These are phyloP conservation scores for Scomber scombrus DNA, from an alignment of 2,113 vertebrate genomes.

Conservation along the genomic window DNA sequence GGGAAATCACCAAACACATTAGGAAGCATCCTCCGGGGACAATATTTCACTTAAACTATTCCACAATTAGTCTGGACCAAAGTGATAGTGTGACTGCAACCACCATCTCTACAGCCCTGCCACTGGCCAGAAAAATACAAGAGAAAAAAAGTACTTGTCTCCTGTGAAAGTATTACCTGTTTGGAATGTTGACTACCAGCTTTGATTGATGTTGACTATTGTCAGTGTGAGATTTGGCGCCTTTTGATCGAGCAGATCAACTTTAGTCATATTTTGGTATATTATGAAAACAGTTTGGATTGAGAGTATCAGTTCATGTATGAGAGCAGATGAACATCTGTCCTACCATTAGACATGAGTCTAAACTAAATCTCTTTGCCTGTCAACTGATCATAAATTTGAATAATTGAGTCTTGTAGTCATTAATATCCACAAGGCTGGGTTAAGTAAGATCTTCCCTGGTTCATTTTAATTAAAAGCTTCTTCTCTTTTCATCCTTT, in stretches of 20 bases:
- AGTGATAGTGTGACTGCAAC: no score
- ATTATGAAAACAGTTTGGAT: no score
- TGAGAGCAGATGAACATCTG: neutral
- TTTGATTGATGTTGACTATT: neutral
- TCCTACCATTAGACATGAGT: neutral
- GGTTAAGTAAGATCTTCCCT: neutral
- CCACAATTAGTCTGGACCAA: no score
- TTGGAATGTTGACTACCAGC: neutral
- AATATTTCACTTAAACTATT: no score
- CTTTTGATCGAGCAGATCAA: neutral
- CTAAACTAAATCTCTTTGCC: neutral
- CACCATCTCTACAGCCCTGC: no score
- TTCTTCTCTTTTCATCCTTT: constrained; percentile 1
- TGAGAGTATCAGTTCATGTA: neutral
- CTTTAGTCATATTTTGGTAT: neutral
- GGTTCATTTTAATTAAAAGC: constrained; percentile 36
- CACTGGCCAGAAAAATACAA: no score
- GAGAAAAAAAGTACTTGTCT: no score
- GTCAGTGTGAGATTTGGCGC: neutral
- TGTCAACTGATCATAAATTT: constrained; percentile 14
- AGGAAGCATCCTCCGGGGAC: no score
- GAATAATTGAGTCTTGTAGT: neutral
- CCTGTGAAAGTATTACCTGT: neutral
- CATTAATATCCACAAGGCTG: neutral
- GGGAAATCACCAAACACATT: no score